Base-by-base conservation (phyloP, 2,888 invertebrate species). In the Acrobasis consociella region DNA sequence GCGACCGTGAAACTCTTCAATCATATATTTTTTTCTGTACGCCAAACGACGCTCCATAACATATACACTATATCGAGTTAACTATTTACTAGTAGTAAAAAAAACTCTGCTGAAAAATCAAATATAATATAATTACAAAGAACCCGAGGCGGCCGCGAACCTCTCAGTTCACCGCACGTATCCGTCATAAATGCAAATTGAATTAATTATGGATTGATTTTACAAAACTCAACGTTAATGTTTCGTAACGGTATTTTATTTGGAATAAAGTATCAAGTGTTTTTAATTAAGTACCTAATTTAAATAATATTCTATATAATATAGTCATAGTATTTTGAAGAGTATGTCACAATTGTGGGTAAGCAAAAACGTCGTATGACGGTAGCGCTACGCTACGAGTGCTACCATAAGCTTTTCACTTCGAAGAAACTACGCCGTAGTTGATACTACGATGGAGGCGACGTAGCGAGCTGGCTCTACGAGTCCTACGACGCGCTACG, bases 191-290 rank as follows among this genome's bases (percentile, higher is more conserved):
- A 52, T 52, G 60, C 51, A 51, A 60, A 60, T 60, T 17, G 22
- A 60, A 60, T 52, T 39, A 60, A 60, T 60, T 60, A 60, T 9
- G 51, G 38, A 51, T 52, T 50, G 60, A 52, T 60, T 60, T 59
- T 60, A 22, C 60, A 51, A 16, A 0, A n/a, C 22, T 17, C 42
- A 2, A 42, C 39, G 39, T 42, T 46, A 11, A 5, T 42, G 56
- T 17, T 42, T 56, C 15, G 56, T 17, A 39, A 39, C 17, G 42
- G 9, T 38, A 46, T 13, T 11, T 10, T 42, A 42, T 42, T 42
- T 11, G 1, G 39, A 55, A 53, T 53, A 38, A 37, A 3, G 37
- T 31, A 31, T 7, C 31, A 31, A 31, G 8, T 31, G 31, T 31
- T 31, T 31, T 31, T 31, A 31, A 5, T 31, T 31, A 22, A n/a